Conservation (phyloP, 2,888 invertebrate species). For the Lasioglossum oenotherae region DNA sequence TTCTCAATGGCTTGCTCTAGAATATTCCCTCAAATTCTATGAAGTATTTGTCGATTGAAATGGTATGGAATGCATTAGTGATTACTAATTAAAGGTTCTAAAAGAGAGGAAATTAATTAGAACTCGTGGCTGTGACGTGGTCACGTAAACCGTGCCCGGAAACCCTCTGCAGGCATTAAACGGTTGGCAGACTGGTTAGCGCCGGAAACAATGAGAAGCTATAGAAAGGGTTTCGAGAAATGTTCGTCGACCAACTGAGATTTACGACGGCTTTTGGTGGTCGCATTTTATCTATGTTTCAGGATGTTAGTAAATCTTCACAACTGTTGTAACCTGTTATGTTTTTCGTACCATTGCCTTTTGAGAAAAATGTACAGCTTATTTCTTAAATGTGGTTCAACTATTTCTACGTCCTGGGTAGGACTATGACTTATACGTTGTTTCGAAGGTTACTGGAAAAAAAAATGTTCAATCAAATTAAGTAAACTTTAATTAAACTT, state of each 20-base stretch:
- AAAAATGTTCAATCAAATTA: not conserved
- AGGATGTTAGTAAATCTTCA: slow-evolving; percentile 44
- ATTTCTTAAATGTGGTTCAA: not conserved
- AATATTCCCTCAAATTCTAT: not conserved
- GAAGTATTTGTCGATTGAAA: not conserved
- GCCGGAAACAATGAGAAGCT: slow-evolving; percentile 61
- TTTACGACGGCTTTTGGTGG: slow-evolving; percentile 49
- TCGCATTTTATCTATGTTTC: slow-evolving; percentile 57
- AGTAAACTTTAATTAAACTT: not conserved
- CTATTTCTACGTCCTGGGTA: not conserved
- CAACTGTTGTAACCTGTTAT: not conserved
- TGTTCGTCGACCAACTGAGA: slow-evolving; percentile 53
- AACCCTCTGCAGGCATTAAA: slow-evolving; percentile 54
- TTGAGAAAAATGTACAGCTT: not conserved
- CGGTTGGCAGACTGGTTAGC: slow-evolving; percentile 57
- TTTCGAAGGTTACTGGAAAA: not conserved
- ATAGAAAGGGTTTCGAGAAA: slow-evolving; percentile 58
- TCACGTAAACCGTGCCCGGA: slow-evolving; percentile 43
- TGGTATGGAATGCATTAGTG: not conserved
- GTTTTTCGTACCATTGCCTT: not conserved
- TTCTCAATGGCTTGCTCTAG: not conserved
- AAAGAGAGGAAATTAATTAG: slow-evolving; percentile 24
- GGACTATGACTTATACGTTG: not conserved
- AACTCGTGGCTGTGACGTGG: slow-evolving; percentile 12
- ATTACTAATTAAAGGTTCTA: slow-evolving; percentile 8